Evolutionary conservation across 2,888 invertebrate species (phyloP).

Genomic region (Terebella lapidaria): DNA sequence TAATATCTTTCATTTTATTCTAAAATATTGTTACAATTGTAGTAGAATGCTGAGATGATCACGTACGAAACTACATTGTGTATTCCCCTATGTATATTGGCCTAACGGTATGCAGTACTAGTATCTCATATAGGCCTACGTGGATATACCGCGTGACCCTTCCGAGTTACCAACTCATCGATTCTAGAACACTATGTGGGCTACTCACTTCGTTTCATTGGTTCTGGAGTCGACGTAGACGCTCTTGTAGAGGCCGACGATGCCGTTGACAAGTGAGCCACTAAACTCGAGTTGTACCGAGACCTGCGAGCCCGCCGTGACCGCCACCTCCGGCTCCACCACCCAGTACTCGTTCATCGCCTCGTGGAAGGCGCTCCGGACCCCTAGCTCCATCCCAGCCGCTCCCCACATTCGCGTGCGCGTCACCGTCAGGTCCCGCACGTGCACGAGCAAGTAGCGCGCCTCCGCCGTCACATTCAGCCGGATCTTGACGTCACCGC

Average conservation of each 20-base stretch:
- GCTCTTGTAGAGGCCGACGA: conserved; percentile 71
- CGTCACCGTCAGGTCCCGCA: conserved; percentile 60
- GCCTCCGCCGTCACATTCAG: conserved; percentile 22
- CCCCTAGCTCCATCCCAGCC: conserved; percentile 8
- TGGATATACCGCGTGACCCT: too few species aligned
- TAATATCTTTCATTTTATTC: too few species aligned
- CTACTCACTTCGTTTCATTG: conserved; percentile 32
- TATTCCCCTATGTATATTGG: too few species aligned
- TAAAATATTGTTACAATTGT: too few species aligned
- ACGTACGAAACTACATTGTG: too few species aligned
- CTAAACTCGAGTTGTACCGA: conserved; percentile 61
- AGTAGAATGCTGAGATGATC: too few species aligned
- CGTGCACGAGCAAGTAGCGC: conserved; percentile 59
- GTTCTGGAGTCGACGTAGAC: conserved; percentile 55
- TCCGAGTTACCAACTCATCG: too few species aligned
- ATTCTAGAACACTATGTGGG: too few species aligned
- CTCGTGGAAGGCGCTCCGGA: conserved; percentile 40
- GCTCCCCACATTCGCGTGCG: conserved; percentile 43
- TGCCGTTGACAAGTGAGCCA: conserved; percentile 64
- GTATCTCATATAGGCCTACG: too few species aligned
- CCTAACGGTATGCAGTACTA: too few species aligned
- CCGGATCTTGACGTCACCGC: conserved; percentile 31
- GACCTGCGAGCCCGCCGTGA: conserved; percentile 32
- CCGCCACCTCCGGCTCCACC: conserved; percentile 34
- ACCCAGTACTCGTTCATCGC: conserved; percentile 55